Base-by-base conservation (phyloP, 2,113 vertebrate genomes). In the Lamprotornis superbus region DNA sequence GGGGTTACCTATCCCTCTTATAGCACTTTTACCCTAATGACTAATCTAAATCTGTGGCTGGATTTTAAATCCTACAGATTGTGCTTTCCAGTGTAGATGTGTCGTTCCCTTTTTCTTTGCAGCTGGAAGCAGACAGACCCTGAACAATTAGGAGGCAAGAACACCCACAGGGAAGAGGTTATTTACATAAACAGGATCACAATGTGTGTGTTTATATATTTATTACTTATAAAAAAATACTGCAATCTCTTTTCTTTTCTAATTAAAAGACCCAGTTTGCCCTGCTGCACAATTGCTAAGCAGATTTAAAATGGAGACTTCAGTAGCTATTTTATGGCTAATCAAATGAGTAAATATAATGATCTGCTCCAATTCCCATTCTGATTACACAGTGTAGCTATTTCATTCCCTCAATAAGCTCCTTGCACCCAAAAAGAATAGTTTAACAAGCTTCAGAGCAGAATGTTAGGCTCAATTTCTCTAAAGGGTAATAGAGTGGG, bases 381-480 rank as follows among this genome's bases (percentile, higher is more conserved):
- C 89, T 97, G 97, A 98, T 96, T 97, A 98, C 87, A 97, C 88
- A 92, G 89, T 89, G 92, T 93, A 96, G 97, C 96, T 95, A 91
- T 97, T 98, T 95, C 90, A 87, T 97, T 97, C 97, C 94, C 94
- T 97, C 96, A 97, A 91, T 97, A 97, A 98, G 97, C 97, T 97
- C 87, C 94, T 96, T 95, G 91, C 47, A 97, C 94, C 95, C 94
- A 96, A 97, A 89, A 95, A 96, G 95, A 96, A 95, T 37, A 97
- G 93, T 95, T 96, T 97, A 98, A 98, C 85, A 53, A 98, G 96
- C 95, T 97, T 95, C 97, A 96, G 96, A 97, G 91, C 90, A 97
- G 97, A 98, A 97, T 97, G 97, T 96, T 96, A 97, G 97, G 97
- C 96, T 98, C 96, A 56, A 75, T 98, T 98, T 97, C 98, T 97